Base-by-base conservation (phyloP, 2,888 invertebrate genomes). In the Oxytorus armatus region DNA sequence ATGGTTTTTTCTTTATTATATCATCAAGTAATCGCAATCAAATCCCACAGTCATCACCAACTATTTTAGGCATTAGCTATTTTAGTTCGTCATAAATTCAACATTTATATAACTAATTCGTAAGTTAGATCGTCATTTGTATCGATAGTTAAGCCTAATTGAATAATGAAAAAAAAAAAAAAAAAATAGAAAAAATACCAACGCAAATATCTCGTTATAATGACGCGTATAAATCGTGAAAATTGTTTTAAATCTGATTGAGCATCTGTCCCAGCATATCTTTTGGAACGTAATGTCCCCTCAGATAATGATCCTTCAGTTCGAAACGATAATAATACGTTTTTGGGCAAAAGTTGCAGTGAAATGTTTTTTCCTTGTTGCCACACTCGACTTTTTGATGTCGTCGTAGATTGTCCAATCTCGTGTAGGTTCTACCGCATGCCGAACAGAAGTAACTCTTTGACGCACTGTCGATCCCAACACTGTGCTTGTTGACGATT, bases 251-350 rank as follows among this genome's bases (percentile, higher is more conserved):
- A 66, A 47, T 18, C 5, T 14, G 55, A 47, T 74, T 55, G 36
- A 78, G 73, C 53, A 78, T 68, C 8, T 55, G 53, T 8, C 61
- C 68, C 10, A 78, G 29, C 68, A 78, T 61, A 33, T 78, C 78
- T 39, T 68, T 73, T 23, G 76, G 76, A 1, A 76, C 76, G 39
- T 66, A 72, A 47, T 72, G 76, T 14, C 42, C 53, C 10, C 88
- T 89, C 18, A 86, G 85, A 23, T 93, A 89, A 86, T 92, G 92
- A 79, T 89, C 91, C 14, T 86, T 88, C 82, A 93, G 84, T 74
- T 92, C 92, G 81, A 92, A 92, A 77, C 92, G 88, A 78, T 93
- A 92, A 74, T 92, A 92, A 79, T 92, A 93, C 70, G 90, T 90
- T 61, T 88, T 90, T 1, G 89, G 86, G 83, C 93, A 93, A 10